Percentiles rank a stretch among this genome's conserved stretches.
Conservation (phyloP, 2,888 invertebrate species). For the Meloe dianella region DNA sequence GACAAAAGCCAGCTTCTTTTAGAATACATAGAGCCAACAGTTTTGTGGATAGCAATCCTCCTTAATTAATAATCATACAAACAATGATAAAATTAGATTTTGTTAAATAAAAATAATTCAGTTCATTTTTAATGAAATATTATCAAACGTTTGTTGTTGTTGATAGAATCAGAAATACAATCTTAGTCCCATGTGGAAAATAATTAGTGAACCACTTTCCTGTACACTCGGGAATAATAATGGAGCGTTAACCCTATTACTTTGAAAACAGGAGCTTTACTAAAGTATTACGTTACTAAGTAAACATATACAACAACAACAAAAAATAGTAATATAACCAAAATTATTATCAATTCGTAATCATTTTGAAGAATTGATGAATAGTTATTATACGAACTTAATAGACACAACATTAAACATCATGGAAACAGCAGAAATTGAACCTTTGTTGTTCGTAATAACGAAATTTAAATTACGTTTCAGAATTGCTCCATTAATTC, state of each 20-base stretch:
- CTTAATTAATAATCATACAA: slow-evolving; percentile 14
- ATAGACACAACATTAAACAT: not conserved
- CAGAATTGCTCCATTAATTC: not conserved
- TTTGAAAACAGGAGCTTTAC: not conserved
- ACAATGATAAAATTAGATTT: not conserved
- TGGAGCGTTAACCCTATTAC: slow-evolving; percentile 13
- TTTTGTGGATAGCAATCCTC: slow-evolving; percentile 22
- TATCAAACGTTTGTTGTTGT: slow-evolving; percentile 16
- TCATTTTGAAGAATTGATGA: not conserved
- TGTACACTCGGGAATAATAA: slow-evolving; percentile 23
- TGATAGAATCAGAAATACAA: slow-evolving; percentile 26
- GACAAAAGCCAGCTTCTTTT: slow-evolving; percentile 27
- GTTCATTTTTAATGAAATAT: not conserved
- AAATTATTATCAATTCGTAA: not conserved
- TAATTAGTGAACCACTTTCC: slow-evolving; percentile 30
- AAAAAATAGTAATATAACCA: not conserved
- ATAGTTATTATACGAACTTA: not conserved
- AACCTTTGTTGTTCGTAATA: not conserved
- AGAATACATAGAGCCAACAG: slow-evolving; percentile 24
- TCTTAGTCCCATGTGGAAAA: slow-evolving; percentile 26
- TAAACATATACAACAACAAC: not conserved
- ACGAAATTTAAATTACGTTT: not conserved
- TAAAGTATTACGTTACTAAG: not conserved
- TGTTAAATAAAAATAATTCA: not conserved
- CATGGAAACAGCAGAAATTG: not conserved